Evolutionary conservation across 1,140 invertebrate genomes (phyloP).

Genomic region (Cotesia vestalis): DNA sequence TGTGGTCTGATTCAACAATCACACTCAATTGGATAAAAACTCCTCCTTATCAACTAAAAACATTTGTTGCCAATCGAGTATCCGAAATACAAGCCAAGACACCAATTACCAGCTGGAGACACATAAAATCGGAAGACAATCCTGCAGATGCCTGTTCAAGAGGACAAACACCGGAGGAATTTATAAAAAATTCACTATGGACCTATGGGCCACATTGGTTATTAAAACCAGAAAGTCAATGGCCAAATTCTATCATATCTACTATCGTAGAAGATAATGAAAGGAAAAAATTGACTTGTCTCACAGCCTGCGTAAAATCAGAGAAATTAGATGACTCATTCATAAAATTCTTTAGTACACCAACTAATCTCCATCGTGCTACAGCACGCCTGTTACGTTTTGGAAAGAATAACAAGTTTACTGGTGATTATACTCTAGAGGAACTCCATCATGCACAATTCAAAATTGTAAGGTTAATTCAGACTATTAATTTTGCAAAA

Average conservation of each 20-base stretch:
- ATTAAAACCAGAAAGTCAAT: not conserved
- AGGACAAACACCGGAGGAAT: constrained; percentile 33
- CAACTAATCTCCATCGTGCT: not conserved
- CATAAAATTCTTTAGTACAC: not conserved
- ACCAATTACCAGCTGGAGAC: constrained; percentile 25
- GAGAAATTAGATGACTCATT: not conserved
- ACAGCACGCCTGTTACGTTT: not conserved
- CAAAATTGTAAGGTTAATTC: constrained; percentile 2
- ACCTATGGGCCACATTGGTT: constrained; percentile 39
- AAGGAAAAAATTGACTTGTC: not conserved
- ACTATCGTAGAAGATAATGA: not conserved
- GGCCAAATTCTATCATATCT: not conserved
- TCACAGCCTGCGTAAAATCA: not conserved
- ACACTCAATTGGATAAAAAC: constrained; percentile 14
- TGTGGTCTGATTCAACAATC: constrained; percentile 25
- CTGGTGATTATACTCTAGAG: not conserved
- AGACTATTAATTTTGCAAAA: not conserved
- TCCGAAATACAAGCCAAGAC: constrained; percentile 2
- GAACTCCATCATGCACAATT: not conserved
- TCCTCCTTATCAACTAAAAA: not conserved
- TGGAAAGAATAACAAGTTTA: not conserved
- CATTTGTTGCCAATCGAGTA: constrained; percentile 23
- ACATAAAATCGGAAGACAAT: constrained; percentile 39
- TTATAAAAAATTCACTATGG: constrained; percentile 39
- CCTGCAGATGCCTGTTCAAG: constrained; percentile 42